Conservation (phyloP, 2,113 vertebrate genomes). For the Euleptes europaea region DNA sequence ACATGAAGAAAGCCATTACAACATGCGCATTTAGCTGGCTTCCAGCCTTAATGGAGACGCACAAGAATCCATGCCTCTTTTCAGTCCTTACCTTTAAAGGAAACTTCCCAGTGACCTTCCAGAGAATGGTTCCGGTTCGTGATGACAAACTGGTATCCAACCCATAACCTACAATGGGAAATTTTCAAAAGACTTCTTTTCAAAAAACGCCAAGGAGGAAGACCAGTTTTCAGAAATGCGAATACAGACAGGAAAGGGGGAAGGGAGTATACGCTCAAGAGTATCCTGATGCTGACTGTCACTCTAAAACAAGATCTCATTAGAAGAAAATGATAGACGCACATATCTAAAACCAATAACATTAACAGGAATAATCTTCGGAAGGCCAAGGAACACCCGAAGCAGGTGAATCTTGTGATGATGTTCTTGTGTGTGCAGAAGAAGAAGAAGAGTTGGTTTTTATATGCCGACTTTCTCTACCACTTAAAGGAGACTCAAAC, state of each 20-base stretch:
- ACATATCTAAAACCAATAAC: not conserved
- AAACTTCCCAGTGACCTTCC: slow-evolving; percentile 95
- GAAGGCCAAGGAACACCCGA: not conserved
- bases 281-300: no score
- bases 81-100: slow-evolving; percentile 87
- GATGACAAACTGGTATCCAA: slow-evolving; percentile 97
- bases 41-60: not conserved
- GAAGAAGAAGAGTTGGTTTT: no score
- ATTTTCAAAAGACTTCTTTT: not conserved
- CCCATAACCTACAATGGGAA: slow-evolving; percentile 86
- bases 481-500: no score
- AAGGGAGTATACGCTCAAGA: no score
- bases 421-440: not conserved
- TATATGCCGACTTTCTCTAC: no score
- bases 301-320: no score
- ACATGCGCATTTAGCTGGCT: not conserved
- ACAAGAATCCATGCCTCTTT: not conserved
- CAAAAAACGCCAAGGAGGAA: slow-evolving; percentile 6
- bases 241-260: not conserved
- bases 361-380: not conserved
- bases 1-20: not conserved
- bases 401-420: not conserved
- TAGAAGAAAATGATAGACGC: not conserved
- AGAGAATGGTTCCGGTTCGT: slow-evolving; percentile 89
- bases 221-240: not conserved